phyloP scores from a whole-genome alignment of 2,113 vertebrate genomes.

The Sceloporus undulatus region DNA sequence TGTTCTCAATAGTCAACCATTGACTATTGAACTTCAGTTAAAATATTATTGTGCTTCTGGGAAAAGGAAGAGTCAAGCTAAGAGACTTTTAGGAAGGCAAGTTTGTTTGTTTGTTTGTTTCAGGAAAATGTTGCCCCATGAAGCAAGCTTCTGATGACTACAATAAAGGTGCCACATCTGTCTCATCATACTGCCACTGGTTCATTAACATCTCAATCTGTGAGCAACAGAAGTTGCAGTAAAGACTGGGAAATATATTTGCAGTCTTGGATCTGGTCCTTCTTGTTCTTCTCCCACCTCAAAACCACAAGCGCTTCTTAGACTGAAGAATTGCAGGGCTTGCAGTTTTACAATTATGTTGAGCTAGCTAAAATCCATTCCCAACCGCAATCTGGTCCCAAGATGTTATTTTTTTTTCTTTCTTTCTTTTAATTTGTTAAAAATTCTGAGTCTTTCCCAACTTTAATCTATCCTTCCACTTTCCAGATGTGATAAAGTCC shows the following conservation, averaged over 20 bases:
- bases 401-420: neutral
- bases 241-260: constrained; percentile 28
- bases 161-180: neutral
- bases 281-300: constrained; percentile 18
- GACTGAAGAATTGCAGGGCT: fast-evolving
- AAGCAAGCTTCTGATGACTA: neutral
- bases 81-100: neutral
- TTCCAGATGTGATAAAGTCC: constrained; percentile 63
- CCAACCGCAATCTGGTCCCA: constrained; percentile 37
- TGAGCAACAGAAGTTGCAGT: constrained; percentile 29
- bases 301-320: constrained; percentile 8
- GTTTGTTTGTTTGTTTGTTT: neutral
- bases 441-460: constrained; percentile 57
- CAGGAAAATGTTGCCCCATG: neutral
- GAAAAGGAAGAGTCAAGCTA: neutral
- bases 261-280: constrained; percentile 2
- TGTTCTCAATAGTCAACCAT: neutral
- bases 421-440: constrained; percentile 29
- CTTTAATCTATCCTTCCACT: constrained; percentile 42
- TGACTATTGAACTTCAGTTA: neutral
- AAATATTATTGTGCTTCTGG: neutral
- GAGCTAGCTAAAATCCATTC: constrained; percentile 43
- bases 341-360: constrained; percentile 50
- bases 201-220: neutral
- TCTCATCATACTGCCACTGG: neutral